Percentiles rank a stretch among this genome's conserved stretches.
phyloP scores from a whole-genome alignment of 2,888 invertebrate genomes.

The Parnassius glacialis region DNA sequence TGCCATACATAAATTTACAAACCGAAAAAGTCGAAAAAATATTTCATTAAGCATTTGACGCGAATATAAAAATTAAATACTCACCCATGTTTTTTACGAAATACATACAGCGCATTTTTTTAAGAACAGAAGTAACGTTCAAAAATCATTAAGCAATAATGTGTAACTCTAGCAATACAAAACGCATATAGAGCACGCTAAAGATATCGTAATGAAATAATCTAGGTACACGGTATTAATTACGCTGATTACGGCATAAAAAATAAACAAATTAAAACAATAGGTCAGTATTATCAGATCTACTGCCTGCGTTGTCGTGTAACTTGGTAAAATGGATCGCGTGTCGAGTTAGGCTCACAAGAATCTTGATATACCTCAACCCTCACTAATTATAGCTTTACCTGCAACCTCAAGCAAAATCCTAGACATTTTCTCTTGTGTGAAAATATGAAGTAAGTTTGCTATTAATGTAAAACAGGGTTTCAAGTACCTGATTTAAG shows the following conservation, averaged over 20 bases:
- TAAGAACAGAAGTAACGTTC: conserved; percentile 15
- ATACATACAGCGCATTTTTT: conserved; percentile 22
- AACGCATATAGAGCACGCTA: conserved; percentile 20
- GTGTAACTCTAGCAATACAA: conserved; percentile 5
- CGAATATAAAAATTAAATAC: conserved; percentile 19
- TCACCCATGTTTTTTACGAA: conserved; percentile 27
- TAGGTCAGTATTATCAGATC: conserved; percentile 54
- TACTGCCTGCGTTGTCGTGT: conserved; percentile 59
- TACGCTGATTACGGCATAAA: conserved; percentile 32
- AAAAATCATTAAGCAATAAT: conserved; percentile 11
- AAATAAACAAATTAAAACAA: conserved; percentile 49
- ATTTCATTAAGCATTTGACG: conserved; percentile 29
- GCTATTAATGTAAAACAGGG: conserved; percentile 32
- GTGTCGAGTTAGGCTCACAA: conserved; percentile 51
- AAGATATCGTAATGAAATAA: conserved; percentile 23
- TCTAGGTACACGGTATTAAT: conserved; percentile 28
- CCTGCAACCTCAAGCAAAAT: conserved; percentile 51
- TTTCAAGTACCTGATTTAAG: conserved; percentile 12
- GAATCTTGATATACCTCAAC: conserved; percentile 65
- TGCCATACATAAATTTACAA: conserved; percentile 52
- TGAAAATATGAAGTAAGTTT: conserved; percentile 34
- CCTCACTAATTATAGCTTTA: conserved; percentile 70
- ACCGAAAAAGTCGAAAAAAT: conserved; percentile 40
- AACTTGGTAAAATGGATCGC: conserved; percentile 59
- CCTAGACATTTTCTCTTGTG: conserved; percentile 35